Percentiles rank a stretch among this genome's conserved stretches.
Evolutionary conservation across 2,888 invertebrate genomes (phyloP).

Genomic region (Silvanus unidentatus): DNA sequence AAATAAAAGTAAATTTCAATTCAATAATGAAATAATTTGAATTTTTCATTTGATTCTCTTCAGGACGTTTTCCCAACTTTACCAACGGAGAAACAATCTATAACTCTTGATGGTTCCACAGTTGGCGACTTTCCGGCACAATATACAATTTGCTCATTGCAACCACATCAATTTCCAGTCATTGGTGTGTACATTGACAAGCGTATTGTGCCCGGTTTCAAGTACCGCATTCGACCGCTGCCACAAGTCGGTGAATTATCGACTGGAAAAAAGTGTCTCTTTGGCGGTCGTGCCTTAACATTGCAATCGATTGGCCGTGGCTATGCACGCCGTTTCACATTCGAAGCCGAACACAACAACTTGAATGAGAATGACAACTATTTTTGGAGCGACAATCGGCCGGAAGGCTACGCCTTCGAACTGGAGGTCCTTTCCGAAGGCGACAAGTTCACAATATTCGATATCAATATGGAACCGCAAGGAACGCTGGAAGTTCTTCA

Average conservation of each 20-base stretch:
- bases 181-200: conserved; percentile 69
- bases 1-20: no score
- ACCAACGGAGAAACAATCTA: conserved; percentile 10
- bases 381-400: conserved; percentile 73
- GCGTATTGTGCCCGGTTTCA: conserved; percentile 66
- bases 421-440: conserved; percentile 61
- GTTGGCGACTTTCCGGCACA: conserved; percentile 62
- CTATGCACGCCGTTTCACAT: conserved; percentile 67
- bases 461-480: conserved; percentile 61
- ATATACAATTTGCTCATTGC: conserved; percentile 57
- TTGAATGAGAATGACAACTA: conserved; percentile 65
- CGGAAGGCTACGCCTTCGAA: conserved; percentile 69
- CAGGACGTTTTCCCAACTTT: conserved; percentile 17
- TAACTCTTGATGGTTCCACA: conserved; percentile 52
- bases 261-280: conserved; percentile 50
- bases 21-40: no score
- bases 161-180: conserved; percentile 60
- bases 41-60: no score
- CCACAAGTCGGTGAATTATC: conserved; percentile 43
- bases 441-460: conserved; percentile 67
- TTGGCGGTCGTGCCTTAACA: conserved; percentile 60
- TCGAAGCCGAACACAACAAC: conserved; percentile 56
- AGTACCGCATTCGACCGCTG: conserved; percentile 65
- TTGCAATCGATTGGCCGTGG: conserved; percentile 67
- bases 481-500: conserved; percentile 61